phyloP scores from a whole-genome alignment of 2,888 invertebrate genomes.

The Syrphus vitripennis region DNA sequence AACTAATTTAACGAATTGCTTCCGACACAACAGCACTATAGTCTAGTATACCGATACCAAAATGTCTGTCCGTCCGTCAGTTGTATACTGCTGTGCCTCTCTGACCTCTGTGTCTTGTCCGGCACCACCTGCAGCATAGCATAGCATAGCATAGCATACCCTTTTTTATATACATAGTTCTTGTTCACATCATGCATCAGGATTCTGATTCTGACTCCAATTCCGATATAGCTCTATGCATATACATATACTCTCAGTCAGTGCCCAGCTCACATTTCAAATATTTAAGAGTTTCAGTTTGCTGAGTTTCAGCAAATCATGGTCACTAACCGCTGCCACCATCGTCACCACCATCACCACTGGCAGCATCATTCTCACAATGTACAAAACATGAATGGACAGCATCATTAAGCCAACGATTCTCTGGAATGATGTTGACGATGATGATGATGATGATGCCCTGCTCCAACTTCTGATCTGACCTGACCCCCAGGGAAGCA shows the following conservation, averaged over 20 bases:
- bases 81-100: neutral
- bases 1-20: conserved; percentile 63
- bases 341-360: conserved; percentile 33
- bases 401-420: conserved; percentile 61
- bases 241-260: neutral
- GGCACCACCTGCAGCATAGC: conserved; percentile 20
- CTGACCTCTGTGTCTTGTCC: neutral
- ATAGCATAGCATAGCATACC: too few species aligned
- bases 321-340: conserved; percentile 56
- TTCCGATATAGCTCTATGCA: neutral
- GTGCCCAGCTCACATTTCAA: conserved; percentile 51
- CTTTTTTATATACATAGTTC: too few species aligned
- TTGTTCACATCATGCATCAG: neutral
- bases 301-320: conserved; percentile 59
- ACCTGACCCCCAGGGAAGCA: conserved; percentile 41
- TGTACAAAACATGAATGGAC: conserved; percentile 49
- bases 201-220: neutral
- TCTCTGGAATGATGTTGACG: neutral
- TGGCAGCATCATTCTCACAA: conserved; percentile 26
- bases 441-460: neutral
- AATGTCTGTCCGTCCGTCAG: neutral
- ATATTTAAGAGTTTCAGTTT: conserved; percentile 63
- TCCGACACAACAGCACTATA: conserved; percentile 13
- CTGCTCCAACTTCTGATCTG: conserved; percentile 9
- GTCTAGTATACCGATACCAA: neutral